These are phyloP conservation scores for Engraulis encrasicolus DNA, from an alignment of 2,113 vertebrate genomes.

Conservation along the genomic window DNA sequence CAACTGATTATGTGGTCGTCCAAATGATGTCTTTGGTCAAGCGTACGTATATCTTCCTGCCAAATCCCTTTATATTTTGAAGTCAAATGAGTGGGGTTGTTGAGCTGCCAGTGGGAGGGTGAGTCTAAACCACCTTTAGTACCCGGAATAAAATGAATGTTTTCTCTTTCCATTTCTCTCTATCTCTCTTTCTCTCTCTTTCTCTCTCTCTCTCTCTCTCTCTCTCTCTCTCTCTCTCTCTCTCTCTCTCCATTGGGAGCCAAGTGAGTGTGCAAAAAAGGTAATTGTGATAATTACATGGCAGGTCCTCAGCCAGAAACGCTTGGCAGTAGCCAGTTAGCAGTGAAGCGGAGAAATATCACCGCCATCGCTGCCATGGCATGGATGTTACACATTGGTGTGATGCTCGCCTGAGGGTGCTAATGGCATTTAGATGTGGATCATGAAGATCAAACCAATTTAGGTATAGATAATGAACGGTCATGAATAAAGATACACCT, in stretches of 20 bases:
- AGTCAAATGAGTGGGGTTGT: background rate
- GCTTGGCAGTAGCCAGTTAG: background rate
- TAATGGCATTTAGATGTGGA: background rate
- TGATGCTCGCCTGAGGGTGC: background rate
- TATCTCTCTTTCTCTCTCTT: too few relatives aligned
- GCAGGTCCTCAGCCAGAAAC: constrained; percentile 9
- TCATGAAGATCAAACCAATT: background rate
- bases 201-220: too few relatives aligned
- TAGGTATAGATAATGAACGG: background rate
- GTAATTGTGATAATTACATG: constrained; percentile 7
- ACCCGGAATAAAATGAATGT: background rate
- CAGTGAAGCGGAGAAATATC: background rate
- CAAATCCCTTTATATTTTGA: background rate
- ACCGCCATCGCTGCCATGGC: background rate
- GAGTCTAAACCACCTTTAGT: background rate
- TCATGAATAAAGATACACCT: too few relatives aligned
- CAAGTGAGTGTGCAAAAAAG: constrained; percentile 7
- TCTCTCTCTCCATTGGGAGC: background rate
- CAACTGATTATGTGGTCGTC: background rate
- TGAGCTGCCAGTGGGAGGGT: background rate
- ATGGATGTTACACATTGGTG: background rate
- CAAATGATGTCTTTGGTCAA: background rate
- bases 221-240: too few relatives aligned
- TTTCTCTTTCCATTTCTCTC: too few relatives aligned
- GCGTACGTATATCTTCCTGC: background rate